phyloP scores from a whole-genome alignment of 2,113 vertebrate genomes.

The Copsychus sechellarum region DNA sequence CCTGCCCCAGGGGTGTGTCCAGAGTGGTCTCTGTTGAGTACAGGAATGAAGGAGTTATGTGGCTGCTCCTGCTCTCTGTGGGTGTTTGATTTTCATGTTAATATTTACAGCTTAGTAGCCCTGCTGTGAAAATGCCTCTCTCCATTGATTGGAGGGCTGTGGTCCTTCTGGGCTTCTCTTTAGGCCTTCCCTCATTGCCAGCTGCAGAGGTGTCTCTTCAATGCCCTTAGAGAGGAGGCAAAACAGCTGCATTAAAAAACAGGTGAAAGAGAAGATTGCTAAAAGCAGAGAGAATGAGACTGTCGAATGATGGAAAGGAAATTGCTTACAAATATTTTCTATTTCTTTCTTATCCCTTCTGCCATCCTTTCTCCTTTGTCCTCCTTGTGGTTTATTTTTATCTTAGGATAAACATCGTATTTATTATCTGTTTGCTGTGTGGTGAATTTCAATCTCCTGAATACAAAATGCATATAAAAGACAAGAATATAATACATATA shows the following conservation, averaged over 20 bases:
- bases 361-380: conserved; percentile 19
- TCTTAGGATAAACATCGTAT: neutral
- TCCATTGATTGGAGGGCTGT: neutral
- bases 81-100: neutral
- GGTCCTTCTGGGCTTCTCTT: neutral
- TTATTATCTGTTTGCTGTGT: conserved; percentile 11
- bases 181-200: neutral
- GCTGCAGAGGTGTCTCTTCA: neutral
- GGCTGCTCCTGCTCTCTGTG: neutral
- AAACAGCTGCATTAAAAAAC: neutral
- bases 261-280: neutral
- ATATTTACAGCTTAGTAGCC: neutral
- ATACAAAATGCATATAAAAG: neutral
- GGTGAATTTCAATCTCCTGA: conserved; percentile 12
- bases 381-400: conserved; percentile 4
- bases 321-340: conserved; percentile 14
- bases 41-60: neutral
- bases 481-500: neutral
- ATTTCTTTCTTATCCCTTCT: conserved; percentile 15
- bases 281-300: neutral
- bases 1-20: neutral
- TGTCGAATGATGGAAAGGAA: neutral
- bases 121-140: neutral
- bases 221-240: neutral
- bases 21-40: neutral